phyloP scores from a whole-genome alignment of 1,140 invertebrate species.

The Zaprionus davidi region DNA sequence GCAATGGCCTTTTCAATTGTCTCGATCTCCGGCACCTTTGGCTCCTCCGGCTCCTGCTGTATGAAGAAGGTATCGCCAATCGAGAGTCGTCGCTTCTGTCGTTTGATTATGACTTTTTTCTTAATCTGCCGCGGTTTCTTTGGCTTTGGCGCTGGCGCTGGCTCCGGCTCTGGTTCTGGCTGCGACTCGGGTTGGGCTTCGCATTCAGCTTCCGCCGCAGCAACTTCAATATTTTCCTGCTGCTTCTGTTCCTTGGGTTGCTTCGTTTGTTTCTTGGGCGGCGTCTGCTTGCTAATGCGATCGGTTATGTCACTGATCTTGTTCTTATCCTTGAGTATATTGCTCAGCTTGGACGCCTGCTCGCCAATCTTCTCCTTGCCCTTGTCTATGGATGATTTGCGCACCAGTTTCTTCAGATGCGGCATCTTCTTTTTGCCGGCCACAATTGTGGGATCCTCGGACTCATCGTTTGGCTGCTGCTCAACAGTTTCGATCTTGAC shows the following conservation, averaged over 20 bases:
- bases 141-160: conserved; percentile 40
- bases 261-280: conserved; percentile 67
- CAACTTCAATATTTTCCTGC: conserved; percentile 1
- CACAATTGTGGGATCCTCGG: conserved; percentile 12
- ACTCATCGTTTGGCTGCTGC: conserved; percentile 54
- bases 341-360: conserved; percentile 45
- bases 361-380: conserved; percentile 39
- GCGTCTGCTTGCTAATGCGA: conserved; percentile 61
- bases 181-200: conserved; percentile 25
- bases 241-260: conserved; percentile 11
- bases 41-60: conserved; percentile 65
- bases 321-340: conserved; percentile 67
- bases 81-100: conserved; percentile 74
- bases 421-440: conserved; percentile 55
- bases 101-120: conserved; percentile 81
- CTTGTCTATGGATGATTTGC: conserved; percentile 74
- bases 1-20: conserved; percentile 77
- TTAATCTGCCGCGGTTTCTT: conserved; percentile 76
- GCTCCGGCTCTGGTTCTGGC: conserved; percentile 21
- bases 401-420: conserved; percentile 68
- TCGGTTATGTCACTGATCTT: conserved; percentile 61
- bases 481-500: conserved; percentile 74
- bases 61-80: conserved; percentile 74
- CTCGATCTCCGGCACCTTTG: conserved; percentile 64
- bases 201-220: not conserved